Base-by-base conservation (phyloP, 92 coral and sea anemone species). In the Diadumene lineata region DNA sequence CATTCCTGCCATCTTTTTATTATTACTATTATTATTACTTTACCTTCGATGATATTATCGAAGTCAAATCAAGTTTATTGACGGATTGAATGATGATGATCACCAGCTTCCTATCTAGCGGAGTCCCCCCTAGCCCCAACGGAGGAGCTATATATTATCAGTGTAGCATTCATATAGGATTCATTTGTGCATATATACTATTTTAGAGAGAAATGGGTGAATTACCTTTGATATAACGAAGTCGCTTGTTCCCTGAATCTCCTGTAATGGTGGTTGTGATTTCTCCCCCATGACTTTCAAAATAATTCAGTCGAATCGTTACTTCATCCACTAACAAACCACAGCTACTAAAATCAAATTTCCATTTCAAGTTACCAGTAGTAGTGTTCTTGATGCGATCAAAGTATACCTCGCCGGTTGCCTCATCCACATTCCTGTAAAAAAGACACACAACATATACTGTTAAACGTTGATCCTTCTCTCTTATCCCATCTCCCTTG, bases 241-340 rank as follows among this genome's bases (percentile, higher is more conserved):
- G 56, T 16, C 93, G 63, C 69, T 92, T 87, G 57, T 76, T 81
- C 23, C 86, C 88, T 16, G 81, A 81, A 48, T 78, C 81, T 24
- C 97, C 94, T 25, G 81, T 79, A 58, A 96, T 75, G 58, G 90
- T 96, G 7, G 88, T 93, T 0, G 81, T 86, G 32, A 96, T 75
- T 63, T 96, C 99, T 21, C 97, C 99, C 4, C 97, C 99, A 69
- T 71, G 80, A 22, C 77, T 85, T 31, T 79, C 85, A 25, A 79
- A 51, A 73, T 85, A 87, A 31, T 66, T 81, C 58, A 96, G 76
- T 31, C 91, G 83, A 56, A 96, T 25, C 11, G 96, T 92, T 58
- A 96, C 87, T 70, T 96, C 90, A 67, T 96, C 97, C 43, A 96
- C 97, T 56, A 92, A 77, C 69, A 96, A 82, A 56, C 99, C 97